These are phyloP conservation scores for Colistium nudipinnis DNA, from an alignment of 2,113 vertebrate genomes.

Conservation along the genomic window DNA sequence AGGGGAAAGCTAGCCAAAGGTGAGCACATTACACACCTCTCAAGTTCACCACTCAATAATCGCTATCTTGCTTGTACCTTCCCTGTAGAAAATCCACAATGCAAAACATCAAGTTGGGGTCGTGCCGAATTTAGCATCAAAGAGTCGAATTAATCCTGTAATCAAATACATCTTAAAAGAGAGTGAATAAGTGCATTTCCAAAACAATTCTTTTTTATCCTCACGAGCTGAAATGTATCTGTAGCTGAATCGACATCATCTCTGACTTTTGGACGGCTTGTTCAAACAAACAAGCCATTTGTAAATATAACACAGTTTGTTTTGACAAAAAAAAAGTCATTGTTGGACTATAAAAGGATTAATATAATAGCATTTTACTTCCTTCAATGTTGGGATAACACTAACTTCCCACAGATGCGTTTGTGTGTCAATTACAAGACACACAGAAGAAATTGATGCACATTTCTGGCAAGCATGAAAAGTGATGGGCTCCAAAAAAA, in stretches of 20 bases:
- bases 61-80: no score
- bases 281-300: not conserved
- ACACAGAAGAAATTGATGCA: not conserved
- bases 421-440: not conserved
- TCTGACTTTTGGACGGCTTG: no score
- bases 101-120: not conserved
- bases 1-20: no score
- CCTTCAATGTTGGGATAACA: not conserved
- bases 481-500: not conserved
- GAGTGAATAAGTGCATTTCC: no score
- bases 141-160: not conserved
- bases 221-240: not conserved
- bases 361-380: not conserved
- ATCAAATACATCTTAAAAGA: not conserved
- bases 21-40: no score
- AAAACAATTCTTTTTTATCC: no score
- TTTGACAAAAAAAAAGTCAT: no score
- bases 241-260: no score
- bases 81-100: not conserved
- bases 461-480: not conserved
- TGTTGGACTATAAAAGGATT: not conserved
- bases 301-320: not conserved
- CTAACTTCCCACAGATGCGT: not conserved
- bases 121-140: not conserved
- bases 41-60: no score